Conservation (phyloP, 2,888 invertebrate species). For the Phyllotreta cruciferae region DNA sequence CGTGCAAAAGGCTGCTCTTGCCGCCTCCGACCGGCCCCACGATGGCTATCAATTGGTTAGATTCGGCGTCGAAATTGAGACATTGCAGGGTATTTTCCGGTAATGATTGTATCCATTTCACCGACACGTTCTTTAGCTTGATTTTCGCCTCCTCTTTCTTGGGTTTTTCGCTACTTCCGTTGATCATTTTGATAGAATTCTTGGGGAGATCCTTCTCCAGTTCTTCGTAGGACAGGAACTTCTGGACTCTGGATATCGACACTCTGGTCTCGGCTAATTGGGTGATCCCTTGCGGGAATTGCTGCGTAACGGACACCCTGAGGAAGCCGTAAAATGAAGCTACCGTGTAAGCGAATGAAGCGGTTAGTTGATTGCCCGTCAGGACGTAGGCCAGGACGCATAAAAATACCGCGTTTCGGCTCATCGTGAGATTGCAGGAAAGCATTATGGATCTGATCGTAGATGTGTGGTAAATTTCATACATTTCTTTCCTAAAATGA, state of each 20-base stretch:
- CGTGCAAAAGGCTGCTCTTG: conserved; percentile 64
- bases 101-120: conserved; percentile 37
- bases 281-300: conserved; percentile 68
- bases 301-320: conserved; percentile 70
- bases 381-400: conserved; percentile 80
- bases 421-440: conserved; percentile 76
- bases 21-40: conserved; percentile 72
- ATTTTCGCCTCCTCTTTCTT: conserved; percentile 13
- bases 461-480: conserved; percentile 68
- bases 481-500: conserved; percentile 69
- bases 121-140: conserved; percentile 31
- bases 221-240: conserved; percentile 60
- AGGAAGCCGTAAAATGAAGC: conserved; percentile 78
- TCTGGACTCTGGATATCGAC: conserved; percentile 61
- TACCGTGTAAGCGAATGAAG: conserved; percentile 75
- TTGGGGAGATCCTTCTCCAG: conserved; percentile 12
- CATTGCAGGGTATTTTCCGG: conserved; percentile 35
- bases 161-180: conserved; percentile 14
- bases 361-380: conserved; percentile 63
- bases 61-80: conserved; percentile 32
- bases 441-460: conserved; percentile 71
- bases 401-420: conserved; percentile 82
- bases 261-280: conserved; percentile 72
- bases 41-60: conserved; percentile 54
- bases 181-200: not conserved